Conservation (phyloP, 2,113 vertebrate genomes). For the Malurus alboscapulatus region DNA sequence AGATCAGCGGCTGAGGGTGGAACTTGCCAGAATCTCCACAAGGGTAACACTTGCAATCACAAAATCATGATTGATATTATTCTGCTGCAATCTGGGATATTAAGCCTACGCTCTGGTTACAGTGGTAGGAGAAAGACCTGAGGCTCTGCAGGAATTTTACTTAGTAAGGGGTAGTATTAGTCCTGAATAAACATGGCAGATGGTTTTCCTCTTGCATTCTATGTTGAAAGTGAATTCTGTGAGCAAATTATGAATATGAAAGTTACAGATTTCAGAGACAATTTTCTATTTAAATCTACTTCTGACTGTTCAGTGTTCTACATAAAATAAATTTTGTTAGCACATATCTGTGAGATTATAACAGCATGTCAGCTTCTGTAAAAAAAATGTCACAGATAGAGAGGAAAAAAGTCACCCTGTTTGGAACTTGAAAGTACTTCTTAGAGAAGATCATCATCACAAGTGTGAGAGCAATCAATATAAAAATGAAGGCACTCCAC, state of each 20-base stretch:
- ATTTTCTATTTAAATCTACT: neutral
- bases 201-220: neutral
- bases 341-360: neutral
- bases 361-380: neutral
- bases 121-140: neutral
- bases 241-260: neutral
- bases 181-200: neutral
- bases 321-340: neutral
- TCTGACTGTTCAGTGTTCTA: neutral
- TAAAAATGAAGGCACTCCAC: neutral
- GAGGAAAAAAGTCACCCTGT: neutral
- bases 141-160: neutral
- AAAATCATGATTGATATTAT: neutral
- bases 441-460: neutral
- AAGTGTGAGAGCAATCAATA: neutral
- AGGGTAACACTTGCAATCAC: accelerated
- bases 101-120: neutral
- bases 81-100: neutral
- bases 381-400: neutral
- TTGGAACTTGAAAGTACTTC: neutral
- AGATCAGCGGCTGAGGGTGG: neutral
- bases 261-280: neutral
- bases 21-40: neutral
- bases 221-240: neutral
- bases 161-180: neutral